phyloP scores from a whole-genome alignment of 2,888 invertebrate species.

The Mechanitis mazaeus region DNA sequence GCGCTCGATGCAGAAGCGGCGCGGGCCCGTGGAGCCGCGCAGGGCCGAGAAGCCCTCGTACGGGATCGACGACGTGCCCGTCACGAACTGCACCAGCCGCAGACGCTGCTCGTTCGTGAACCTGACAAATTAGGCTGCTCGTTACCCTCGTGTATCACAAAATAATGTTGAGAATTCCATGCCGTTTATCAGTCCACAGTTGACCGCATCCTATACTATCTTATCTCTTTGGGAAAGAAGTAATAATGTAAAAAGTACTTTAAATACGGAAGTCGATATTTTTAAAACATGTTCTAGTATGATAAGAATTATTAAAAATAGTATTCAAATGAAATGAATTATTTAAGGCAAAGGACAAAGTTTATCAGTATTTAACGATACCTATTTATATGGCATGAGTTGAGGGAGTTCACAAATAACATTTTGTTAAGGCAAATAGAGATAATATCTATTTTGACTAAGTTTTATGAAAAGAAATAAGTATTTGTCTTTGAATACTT shows the following conservation, averaged over 20 bases:
- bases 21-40: slow-evolving; percentile 95
- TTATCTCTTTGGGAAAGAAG: slow-evolving; percentile 11
- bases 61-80: slow-evolving; percentile 98
- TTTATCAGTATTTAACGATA: no score
- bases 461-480: no score
- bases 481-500: no score
- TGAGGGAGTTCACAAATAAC: no score
- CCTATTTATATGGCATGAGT: no score
- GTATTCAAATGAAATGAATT: no score
- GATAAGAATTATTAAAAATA: no score
- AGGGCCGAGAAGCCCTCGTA: slow-evolving; percentile 98
- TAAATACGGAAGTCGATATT: no score
- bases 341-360: no score
- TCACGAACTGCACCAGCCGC: slow-evolving; percentile 95
- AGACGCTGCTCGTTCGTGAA: slow-evolving; percentile 97
- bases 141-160: neutral
- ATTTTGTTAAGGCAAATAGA: no score
- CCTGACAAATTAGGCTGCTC: slow-evolving; percentile 48
- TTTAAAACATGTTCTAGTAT: no score
- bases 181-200: slow-evolving; percentile 74
- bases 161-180: neutral
- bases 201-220: slow-evolving; percentile 27
- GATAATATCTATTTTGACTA: no score
- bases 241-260: neutral
- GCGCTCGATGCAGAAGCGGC: slow-evolving; percentile 97